Evolutionary conservation across 2,113 vertebrate genomes (phyloP).

Genomic region (Pelodiscus sinensis): DNA sequence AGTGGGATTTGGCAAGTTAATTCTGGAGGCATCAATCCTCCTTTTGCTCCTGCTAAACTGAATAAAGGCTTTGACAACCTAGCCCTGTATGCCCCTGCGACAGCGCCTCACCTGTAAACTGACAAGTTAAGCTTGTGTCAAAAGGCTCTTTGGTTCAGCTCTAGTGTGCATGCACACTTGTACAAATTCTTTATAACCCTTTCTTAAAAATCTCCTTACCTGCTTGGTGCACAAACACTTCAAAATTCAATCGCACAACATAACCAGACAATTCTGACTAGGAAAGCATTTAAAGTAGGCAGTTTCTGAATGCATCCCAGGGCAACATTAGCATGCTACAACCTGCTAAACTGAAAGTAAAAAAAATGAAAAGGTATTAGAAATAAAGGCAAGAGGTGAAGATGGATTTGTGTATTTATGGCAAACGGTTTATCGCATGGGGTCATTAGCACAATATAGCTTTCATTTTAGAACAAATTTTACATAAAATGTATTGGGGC

Average conservation of each 20-base stretch:
- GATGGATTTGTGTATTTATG: not conserved
- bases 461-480: not conserved
- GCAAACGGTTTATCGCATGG: not conserved
- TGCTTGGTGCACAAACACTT: not conserved
- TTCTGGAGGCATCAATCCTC: not conserved
- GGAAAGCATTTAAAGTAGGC: not conserved
- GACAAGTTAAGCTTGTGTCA: not conserved
- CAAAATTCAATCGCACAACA: not conserved
- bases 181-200: not conserved
- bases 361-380: not conserved
- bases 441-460: not conserved
- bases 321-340: accelerated
- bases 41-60: not conserved
- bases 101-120: not conserved
- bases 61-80: not conserved
- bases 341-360: not conserved
- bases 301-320: accelerated
- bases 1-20: not conserved
- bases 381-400: not conserved
- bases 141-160: not conserved
- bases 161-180: not conserved
- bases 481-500: slow-evolving; percentile 41
- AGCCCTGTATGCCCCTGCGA: not conserved
- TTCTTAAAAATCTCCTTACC: not conserved
- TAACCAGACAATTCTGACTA: not conserved